A percentile compares a stretch with the other conserved stretches of the same genome.
Conservation (phyloP, 2,888 invertebrate species). For the Thyatira batis region DNA sequence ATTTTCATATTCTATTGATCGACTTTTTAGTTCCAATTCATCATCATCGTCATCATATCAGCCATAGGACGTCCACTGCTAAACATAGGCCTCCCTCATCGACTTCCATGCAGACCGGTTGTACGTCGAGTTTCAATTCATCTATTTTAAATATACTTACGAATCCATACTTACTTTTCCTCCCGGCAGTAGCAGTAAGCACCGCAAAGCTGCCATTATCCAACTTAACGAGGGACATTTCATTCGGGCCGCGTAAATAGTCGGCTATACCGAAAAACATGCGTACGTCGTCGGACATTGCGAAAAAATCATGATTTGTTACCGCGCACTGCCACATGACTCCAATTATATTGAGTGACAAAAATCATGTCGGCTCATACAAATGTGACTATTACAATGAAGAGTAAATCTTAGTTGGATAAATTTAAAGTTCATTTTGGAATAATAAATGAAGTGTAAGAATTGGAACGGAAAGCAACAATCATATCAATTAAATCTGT, state of each 20-base stretch:
- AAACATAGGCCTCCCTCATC: no score
- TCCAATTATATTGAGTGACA: conserved; percentile 74
- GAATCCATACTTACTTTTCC: conserved; percentile 32
- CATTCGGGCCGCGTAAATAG: conserved; percentile 53
- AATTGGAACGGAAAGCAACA: conserved; percentile 57
- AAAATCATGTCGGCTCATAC: conserved; percentile 52
- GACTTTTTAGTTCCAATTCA: no score
- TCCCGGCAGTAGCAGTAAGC: conserved; percentile 55
- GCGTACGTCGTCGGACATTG: conserved; percentile 47
- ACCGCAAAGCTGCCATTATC: conserved; percentile 71
- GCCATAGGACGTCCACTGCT: no score
- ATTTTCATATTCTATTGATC: no score
- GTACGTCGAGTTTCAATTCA: no score
- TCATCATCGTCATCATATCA: no score
- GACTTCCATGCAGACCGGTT: no score
- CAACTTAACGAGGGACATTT: conserved; percentile 72
- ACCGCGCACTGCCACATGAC: conserved; percentile 57
- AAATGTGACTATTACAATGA: conserved; percentile 14
- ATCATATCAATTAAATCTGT: conserved; percentile 73
- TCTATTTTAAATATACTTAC: not conserved
- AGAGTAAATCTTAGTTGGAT: conserved; percentile 22
- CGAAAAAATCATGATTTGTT: conserved; percentile 79
- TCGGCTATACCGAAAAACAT: conserved; percentile 57
- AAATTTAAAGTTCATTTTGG: conserved; percentile 33
- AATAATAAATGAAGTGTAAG: conserved; percentile 41